Conservation (phyloP, 2,797 vertebrate genomes). For the Etheostoma nigrum region DNA sequence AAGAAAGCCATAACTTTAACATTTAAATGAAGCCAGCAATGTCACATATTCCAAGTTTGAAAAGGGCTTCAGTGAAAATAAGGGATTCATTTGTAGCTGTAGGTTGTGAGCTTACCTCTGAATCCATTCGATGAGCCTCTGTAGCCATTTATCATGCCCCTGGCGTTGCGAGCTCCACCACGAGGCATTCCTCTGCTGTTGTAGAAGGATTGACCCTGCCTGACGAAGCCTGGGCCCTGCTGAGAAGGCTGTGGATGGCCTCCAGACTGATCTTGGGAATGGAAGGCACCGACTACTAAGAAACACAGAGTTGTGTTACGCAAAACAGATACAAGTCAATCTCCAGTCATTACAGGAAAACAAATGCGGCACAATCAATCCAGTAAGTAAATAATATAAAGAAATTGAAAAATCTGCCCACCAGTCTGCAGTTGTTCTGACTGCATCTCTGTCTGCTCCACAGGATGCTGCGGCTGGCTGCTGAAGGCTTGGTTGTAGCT, state of each 20-base stretch:
- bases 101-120: constrained; percentile 84
- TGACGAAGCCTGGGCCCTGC: constrained; percentile 90
- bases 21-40: background rate
- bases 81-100: background rate
- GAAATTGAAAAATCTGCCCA: constrained; percentile 68
- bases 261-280: constrained; percentile 91
- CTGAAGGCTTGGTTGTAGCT: constrained; percentile 95
- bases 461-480: constrained; percentile 90
- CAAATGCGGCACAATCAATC: background rate
- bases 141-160: constrained; percentile 96
- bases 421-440: constrained; percentile 95
- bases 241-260: constrained; percentile 85
- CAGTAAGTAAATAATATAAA: background rate
- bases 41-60: background rate
- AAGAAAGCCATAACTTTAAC: background rate
- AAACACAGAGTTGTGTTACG: background rate
- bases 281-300: constrained; percentile 92
- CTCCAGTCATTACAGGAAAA: background rate
- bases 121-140: constrained; percentile 95
- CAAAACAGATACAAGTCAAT: constrained; percentile 24
- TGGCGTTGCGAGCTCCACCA: constrained; percentile 92
- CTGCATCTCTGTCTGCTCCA: constrained; percentile 94
- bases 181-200: constrained; percentile 95
- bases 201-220: constrained; percentile 94
- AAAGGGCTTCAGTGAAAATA: background rate